Evolutionary conservation across 1,140 invertebrate genomes (phyloP).

Genomic region (Drosophila bocqueti): DNA sequence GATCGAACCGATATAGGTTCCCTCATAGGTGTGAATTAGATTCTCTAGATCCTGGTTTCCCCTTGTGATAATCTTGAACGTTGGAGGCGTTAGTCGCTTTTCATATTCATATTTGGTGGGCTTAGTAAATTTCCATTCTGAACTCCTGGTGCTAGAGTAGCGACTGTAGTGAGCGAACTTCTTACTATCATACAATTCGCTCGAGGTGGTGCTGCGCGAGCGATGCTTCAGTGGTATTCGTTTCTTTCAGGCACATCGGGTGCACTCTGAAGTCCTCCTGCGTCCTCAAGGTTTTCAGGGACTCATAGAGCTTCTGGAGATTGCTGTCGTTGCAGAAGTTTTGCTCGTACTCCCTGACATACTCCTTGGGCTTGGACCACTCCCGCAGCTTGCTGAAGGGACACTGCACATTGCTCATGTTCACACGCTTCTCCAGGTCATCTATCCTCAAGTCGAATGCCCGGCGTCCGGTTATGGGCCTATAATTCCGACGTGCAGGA

Average conservation of each 20-base stretch:
- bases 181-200: not conserved
- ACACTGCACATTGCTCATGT: conserved; percentile 59
- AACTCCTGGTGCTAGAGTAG: not conserved
- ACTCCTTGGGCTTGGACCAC: conserved; percentile 78
- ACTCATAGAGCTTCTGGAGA: conserved; percentile 74
- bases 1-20: conserved; percentile 65
- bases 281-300: conserved; percentile 43
- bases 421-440: conserved; percentile 71
- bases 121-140: not conserved
- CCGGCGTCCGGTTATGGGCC: conserved; percentile 43
- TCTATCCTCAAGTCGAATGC: conserved; percentile 78
- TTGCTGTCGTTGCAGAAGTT: conserved; percentile 77
- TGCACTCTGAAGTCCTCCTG: conserved; percentile 20
- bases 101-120: not conserved
- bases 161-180: too few species aligned
- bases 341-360: conserved; percentile 73
- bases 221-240: not conserved
- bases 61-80: conserved; percentile 1
- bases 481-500: conserved; percentile 84
- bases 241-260: conserved; percentile 47
- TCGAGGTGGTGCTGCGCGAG: not conserved
- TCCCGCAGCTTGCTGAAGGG: conserved; percentile 71
- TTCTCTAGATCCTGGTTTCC: conserved; percentile 53
- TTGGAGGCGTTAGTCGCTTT: not conserved
- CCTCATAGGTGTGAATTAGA: conserved; percentile 68